Base-by-base conservation (phyloP, 2,888 invertebrate genomes). In the Poecilus cupreus region DNA sequence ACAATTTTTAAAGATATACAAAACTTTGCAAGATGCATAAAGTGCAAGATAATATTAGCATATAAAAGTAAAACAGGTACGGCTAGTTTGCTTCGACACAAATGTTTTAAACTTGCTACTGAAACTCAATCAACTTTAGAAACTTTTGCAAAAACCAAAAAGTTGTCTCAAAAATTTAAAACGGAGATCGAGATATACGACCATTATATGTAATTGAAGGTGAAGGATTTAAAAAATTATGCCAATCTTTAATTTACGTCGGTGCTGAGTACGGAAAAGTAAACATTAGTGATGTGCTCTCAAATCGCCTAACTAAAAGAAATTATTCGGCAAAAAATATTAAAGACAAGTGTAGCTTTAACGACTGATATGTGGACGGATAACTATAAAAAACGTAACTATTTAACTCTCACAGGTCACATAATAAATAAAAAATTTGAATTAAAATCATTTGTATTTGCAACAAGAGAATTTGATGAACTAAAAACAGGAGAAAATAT, bases 21-120 rank as follows among this genome's bases (percentile, higher is more conserved):
- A 46, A 81, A 81, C 68, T 83, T 80, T 60, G 83, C 83, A 0
- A 79, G 81, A 26, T 83, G 83, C 70, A 68, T 81, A 3, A 77
- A 75, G 32, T 83, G 83, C 26, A 80, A 68, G 24, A 70, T 79
- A 8, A 82, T 83, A n/a, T 39, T 83, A 16, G 82, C 82, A n/a
- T 83, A 83, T 80, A 82, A 82, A 54, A 75, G 68, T 37, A 70
- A 81, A 11, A 83, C 83, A 13, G 83, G 83, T 24, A 83, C 83
- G 10, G 83, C 82, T 3, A 81, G 81, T 20, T 43, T 83, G 18
- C 32, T 83, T 4, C 80, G 83, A 5, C 83, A 83, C 60, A 82
- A 83, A 18, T 83, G 83, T 46, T 18, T 60, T 10, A 64, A 78
- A 70, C 49, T 43, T 43, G 49, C 72, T 8, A 49, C 68, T 2